Conservation (phyloP, 2,888 invertebrate species). For the Drosophila diplacantha region DNA sequence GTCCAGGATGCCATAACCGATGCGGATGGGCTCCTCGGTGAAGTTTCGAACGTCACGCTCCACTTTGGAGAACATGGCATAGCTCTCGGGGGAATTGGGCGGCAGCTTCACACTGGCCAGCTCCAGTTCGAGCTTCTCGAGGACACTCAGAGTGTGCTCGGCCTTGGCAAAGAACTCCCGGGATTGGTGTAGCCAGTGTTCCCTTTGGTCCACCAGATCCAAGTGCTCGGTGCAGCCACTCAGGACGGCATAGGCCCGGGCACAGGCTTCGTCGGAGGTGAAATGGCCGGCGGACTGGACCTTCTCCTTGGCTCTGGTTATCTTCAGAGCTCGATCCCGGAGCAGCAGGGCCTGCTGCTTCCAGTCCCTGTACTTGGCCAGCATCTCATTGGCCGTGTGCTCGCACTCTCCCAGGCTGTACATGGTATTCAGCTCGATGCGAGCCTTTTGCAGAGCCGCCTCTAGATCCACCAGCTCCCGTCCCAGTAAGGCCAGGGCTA, state of each 20-base stretch:
- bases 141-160: conserved; percentile 84
- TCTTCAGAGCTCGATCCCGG: conserved; percentile 86
- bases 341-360: conserved; percentile 85
- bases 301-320: conserved; percentile 87
- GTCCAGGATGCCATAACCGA: conserved; percentile 86
- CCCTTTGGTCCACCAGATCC: conserved; percentile 84
- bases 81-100: conserved; percentile 82
- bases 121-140: conserved; percentile 87
- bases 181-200: conserved; percentile 82
- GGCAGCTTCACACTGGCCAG: conserved; percentile 82
- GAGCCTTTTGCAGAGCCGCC: conserved; percentile 80
- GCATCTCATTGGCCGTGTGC: conserved; percentile 82
- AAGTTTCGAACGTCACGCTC: conserved; percentile 83
- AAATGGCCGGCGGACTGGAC: conserved; percentile 84
- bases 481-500: conserved; percentile 85
- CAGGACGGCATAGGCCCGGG: conserved; percentile 83
- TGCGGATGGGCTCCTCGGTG: conserved; percentile 82
- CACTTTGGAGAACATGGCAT: conserved; percentile 83
- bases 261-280: conserved; percentile 83
- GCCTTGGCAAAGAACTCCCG: conserved; percentile 86
- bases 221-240: conserved; percentile 84
- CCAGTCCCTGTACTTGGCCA: conserved; percentile 84
- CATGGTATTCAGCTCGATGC: conserved; percentile 80
- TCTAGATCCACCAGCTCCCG: conserved; percentile 84
- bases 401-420: conserved; percentile 83